A percentile compares a stretch with the other conserved stretches of the same genome.
Evolutionary conservation across 2,797 vertebrate genomes (phyloP).

Genomic region (Holocentrus rufus): DNA sequence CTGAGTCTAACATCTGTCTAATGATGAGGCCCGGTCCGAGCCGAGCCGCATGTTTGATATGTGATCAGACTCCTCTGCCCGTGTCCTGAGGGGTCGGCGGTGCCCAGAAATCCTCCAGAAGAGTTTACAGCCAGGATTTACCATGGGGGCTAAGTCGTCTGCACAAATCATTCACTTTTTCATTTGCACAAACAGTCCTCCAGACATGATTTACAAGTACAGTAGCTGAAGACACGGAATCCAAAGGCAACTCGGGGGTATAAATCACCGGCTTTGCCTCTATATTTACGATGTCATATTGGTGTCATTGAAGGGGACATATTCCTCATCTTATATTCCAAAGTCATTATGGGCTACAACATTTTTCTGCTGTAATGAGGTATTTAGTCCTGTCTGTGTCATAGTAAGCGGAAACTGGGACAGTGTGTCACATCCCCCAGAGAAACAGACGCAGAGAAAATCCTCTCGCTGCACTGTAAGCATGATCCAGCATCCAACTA

Average conservation of each 20-base stretch:
- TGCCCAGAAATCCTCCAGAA: constrained; percentile 58
- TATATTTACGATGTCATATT: constrained; percentile 42
- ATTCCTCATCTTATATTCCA: constrained; percentile 49
- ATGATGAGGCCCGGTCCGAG: constrained; percentile 49
- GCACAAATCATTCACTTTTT: constrained; percentile 78
- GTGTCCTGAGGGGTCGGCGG: constrained; percentile 51
- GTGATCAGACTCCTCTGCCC: constrained; percentile 51
- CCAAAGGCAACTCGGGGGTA: constrained; percentile 64
- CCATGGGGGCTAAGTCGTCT: constrained; percentile 68
- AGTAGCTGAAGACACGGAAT: constrained; percentile 70
- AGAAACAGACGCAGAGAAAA: constrained; percentile 49
- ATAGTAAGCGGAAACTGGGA: constrained; percentile 64
- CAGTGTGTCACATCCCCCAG: constrained; percentile 67
- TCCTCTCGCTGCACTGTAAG: constrained; percentile 47
- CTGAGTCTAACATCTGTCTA: constrained; percentile 60
- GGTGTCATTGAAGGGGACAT: constrained; percentile 54
- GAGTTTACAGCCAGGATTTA: constrained; percentile 66
- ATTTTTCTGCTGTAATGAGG: constrained; percentile 48
- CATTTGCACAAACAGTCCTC: constrained; percentile 74
- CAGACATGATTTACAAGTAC: constrained; percentile 74
- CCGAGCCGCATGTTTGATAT: constrained; percentile 59
- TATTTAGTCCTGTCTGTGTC: constrained; percentile 65
- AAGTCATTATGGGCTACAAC: constrained; percentile 58
- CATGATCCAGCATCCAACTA: constrained; percentile 44
- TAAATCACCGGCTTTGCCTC: constrained; percentile 66